A percentile compares a stretch with the other conserved stretches of the same genome.
These are phyloP conservation scores for Rhyzopertha dominica DNA, from an alignment of 1,140 invertebrate species.

Conservation along the genomic window DNA sequence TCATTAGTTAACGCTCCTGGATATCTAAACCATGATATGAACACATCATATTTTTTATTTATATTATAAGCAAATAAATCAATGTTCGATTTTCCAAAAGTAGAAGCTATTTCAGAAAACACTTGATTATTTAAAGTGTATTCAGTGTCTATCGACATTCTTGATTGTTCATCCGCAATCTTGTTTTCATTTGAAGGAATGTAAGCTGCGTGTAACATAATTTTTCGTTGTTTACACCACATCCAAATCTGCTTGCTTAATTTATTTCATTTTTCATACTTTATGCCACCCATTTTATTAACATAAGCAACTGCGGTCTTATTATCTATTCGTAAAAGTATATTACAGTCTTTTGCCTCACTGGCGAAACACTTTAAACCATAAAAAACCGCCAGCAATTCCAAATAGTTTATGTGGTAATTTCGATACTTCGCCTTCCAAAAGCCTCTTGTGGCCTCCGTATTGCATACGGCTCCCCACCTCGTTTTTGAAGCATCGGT, in stretches of 20 bases:
- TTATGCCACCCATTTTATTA: background rate
- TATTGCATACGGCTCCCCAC: background rate
- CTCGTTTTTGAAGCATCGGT: constrained; percentile 10
- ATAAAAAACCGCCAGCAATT: constrained; percentile 6
- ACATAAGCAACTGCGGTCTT: background rate
- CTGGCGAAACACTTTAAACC: constrained; percentile 5
- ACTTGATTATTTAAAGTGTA: too few relatives aligned
- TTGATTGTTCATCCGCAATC: too few relatives aligned
- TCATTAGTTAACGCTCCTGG: too few relatives aligned
- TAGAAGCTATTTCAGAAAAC: too few relatives aligned
- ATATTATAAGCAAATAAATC: too few relatives aligned
- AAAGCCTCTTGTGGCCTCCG: background rate
- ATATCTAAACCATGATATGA: too few relatives aligned
- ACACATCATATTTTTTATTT: too few relatives aligned
- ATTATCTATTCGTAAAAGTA: constrained; percentile 8
- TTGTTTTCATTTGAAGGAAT: background rate
- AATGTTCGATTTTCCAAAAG: too few relatives aligned
- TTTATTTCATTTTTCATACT: background rate
- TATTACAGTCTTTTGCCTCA: constrained; percentile 2
- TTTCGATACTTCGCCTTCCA: constrained; percentile 3
- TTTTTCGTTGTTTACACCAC: background rate
- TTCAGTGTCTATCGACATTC: too few relatives aligned
- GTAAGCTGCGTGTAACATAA: background rate
- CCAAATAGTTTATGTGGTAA: constrained; percentile 11
- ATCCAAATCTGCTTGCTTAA: background rate